Percentiles rank a stretch among this genome's conserved stretches.
These are phyloP conservation scores for Botrylloides violaceus DNA, from an alignment of 23 tunicate genomes.

Conservation along the genomic window DNA sequence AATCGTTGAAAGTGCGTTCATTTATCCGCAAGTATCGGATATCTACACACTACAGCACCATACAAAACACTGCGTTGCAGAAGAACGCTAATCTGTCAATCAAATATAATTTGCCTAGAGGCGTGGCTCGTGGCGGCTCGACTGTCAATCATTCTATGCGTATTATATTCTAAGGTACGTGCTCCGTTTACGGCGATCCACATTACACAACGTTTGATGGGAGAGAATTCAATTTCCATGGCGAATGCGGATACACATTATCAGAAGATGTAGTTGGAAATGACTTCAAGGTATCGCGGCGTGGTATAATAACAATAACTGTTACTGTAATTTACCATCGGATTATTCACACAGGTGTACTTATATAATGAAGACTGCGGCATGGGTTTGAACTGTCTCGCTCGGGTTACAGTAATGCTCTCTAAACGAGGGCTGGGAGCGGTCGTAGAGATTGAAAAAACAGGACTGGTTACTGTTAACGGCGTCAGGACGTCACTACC, in stretches of 20 bases:
- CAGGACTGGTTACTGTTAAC: constrained; percentile 33
- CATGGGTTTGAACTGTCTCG: constrained; percentile 53
- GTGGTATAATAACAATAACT: background rate
- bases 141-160: background rate
- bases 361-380: constrained; percentile 84
- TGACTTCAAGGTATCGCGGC: constrained; percentile 51
- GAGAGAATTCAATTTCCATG: constrained; percentile 67
- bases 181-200: constrained; percentile 88
- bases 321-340: background rate
- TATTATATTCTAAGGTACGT: constrained; percentile 44
- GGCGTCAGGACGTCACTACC: constrained; percentile 57
- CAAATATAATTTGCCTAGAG: no score
- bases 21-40: no score
- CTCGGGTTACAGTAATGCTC: constrained; percentile 49
- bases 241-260: constrained; percentile 77
- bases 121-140: background rate
- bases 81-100: no score
- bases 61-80: no score
- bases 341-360: constrained; percentile 31
- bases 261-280: constrained; percentile 73
- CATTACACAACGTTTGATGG: constrained; percentile 91
- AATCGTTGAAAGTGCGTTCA: no score
- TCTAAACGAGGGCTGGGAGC: constrained; percentile 46
- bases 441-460: constrained; percentile 54
- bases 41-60: no score